Evolutionary conservation across 2,797 vertebrate species (phyloP).

Genomic region (Oreochromis mossambicus): DNA sequence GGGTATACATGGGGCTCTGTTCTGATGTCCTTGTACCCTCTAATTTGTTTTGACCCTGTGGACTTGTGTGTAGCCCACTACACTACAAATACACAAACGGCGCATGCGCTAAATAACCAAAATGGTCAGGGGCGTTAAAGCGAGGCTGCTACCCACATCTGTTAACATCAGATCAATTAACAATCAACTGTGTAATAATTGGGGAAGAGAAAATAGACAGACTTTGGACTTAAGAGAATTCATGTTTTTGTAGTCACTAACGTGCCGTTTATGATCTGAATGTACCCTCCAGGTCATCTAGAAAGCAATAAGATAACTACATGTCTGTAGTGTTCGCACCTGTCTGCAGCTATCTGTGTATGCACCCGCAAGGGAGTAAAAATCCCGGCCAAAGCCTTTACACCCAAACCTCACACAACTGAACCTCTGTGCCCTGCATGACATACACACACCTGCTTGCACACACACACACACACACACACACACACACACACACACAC

Average conservation of each 20-base stretch:
- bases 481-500: no score
- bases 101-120: neutral
- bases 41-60: neutral
- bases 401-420: conserved; percentile 1
- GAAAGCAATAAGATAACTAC: neutral
- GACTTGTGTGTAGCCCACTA: neutral
- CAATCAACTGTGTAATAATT: neutral
- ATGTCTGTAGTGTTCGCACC: neutral
- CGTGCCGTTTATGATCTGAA: neutral
- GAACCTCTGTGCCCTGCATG: conserved; percentile 10
- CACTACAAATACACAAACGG: neutral
- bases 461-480: no score
- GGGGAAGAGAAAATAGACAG: neutral
- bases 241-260: neutral
- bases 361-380: neutral
- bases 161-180: neutral
- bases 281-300: neutral
- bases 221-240: neutral
- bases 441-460: neutral
- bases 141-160: neutral
- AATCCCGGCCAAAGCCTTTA: neutral
- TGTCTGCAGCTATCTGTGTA: neutral
- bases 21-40: neutral
- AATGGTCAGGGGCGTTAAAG: neutral
- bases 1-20: neutral